phyloP scores from a whole-genome alignment of 2,797 vertebrate genomes.

The Monodelphis domestica region DNA sequence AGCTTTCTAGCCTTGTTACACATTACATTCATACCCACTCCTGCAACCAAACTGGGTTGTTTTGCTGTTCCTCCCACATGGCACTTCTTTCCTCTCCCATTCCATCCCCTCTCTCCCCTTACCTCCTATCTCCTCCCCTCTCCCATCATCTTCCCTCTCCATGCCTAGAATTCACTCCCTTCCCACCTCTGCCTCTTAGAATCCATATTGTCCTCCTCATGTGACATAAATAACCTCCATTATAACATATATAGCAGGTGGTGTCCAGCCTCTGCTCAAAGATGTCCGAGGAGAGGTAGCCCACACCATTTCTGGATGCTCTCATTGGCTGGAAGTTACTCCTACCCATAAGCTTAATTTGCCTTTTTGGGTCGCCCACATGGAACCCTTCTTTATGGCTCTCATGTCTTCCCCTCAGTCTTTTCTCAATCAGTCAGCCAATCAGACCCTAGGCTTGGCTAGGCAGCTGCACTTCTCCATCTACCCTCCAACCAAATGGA shows the following conservation, averaged over 20 bases:
- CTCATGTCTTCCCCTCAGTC: neutral
- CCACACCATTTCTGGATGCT: neutral
- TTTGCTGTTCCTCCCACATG: neutral
- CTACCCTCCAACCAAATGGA: neutral
- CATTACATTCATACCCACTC: neutral
- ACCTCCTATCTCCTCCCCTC: too few species aligned
- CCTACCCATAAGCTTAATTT: neutral
- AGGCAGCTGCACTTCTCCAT: neutral
- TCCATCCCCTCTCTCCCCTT: too few species aligned
- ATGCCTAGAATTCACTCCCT: neutral
- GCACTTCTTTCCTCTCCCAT: neutral
- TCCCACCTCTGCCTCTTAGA: neutral
- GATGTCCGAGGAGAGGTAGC: neutral
- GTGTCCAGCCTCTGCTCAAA: neutral
- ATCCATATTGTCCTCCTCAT: neutral
- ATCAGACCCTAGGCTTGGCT: neutral
- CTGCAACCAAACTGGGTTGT: neutral
- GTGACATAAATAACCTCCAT: neutral
- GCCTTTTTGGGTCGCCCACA: neutral
- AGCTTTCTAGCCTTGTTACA: neutral
- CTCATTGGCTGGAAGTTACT: neutral
- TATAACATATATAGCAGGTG: too few species aligned
- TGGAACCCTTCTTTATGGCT: neutral
- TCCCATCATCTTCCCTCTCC: too few species aligned
- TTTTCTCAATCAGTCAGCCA: neutral